phyloP scores from a whole-genome alignment of 2,888 invertebrate genomes.

The Sussaba pulchella region DNA sequence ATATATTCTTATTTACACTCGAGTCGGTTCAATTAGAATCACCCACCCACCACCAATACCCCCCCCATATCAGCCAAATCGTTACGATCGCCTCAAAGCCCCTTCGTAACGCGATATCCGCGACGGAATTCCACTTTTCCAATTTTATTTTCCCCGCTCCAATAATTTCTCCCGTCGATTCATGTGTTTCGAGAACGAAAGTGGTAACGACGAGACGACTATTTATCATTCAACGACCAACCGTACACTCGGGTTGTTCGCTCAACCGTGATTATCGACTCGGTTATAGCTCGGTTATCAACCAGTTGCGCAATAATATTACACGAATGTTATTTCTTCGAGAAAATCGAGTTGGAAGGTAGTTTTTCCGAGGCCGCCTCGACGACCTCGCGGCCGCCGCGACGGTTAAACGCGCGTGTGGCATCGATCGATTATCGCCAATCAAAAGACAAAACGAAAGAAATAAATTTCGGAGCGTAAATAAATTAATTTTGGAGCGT shows the following conservation, averaged over 20 bases:
- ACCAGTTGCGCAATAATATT: conserved; percentile 54
- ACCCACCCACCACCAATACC: too few species aligned
- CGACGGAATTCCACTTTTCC: not conserved
- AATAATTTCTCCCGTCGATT: too few species aligned
- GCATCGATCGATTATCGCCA: conserved; percentile 47
- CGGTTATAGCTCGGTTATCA: conserved; percentile 31
- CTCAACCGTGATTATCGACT: conserved; percentile 20
- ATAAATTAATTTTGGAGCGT: too few species aligned
- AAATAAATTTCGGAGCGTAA: too few species aligned
- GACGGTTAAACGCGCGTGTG: conserved; percentile 48
- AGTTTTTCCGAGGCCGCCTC: not conserved
- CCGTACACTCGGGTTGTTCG: too few species aligned
- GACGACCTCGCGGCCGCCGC: conserved; percentile 4
- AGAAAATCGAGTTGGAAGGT: not conserved
- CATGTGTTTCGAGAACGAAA: not conserved
- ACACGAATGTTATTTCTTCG: not conserved
- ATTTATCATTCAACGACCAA: not conserved
- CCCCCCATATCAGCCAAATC: too few species aligned
- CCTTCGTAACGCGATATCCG: too few species aligned
- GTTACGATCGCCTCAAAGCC: too few species aligned
- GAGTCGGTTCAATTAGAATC: too few species aligned
- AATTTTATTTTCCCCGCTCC: too few species aligned
- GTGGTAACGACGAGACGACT: conserved; percentile 1
- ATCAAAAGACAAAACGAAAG: conserved; percentile 34
- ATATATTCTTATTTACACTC: too few species aligned